Conservation (phyloP, 2,888 invertebrate species). For the Anthrax anthrax region DNA sequence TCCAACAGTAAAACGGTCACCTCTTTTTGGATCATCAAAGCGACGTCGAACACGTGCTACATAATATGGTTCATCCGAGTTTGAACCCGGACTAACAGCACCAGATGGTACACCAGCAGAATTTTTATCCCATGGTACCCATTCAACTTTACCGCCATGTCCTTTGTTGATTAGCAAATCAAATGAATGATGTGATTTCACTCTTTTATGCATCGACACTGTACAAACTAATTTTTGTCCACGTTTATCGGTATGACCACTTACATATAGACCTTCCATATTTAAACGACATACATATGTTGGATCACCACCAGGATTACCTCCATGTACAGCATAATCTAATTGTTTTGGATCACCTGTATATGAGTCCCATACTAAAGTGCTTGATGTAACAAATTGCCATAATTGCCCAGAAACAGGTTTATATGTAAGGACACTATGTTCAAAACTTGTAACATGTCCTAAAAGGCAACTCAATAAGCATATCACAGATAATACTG, state of each 20-base stretch:
- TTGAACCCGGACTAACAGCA: constrained; percentile 38
- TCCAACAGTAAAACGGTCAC: constrained; percentile 42
- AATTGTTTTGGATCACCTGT: constrained; percentile 37
- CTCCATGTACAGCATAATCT: constrained; percentile 53
- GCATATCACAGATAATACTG: neutral
- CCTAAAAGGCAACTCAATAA: constrained; percentile 7
- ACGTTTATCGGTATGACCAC: constrained; percentile 41
- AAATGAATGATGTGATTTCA: constrained; percentile 43
- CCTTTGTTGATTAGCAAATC: constrained; percentile 67
- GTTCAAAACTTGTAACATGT: constrained; percentile 18
- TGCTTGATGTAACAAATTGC: constrained; percentile 65
- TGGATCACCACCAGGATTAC: constrained; percentile 33
- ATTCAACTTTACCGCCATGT: constrained; percentile 57
- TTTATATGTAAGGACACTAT: constrained; percentile 26
- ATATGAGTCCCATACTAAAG: constrained; percentile 56
- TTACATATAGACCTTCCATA: constrained; percentile 57
- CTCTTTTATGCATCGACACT: constrained; percentile 45
- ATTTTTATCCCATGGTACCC: constrained; percentile 63
- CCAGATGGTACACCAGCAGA: constrained; percentile 47
- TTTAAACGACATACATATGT: constrained; percentile 62
- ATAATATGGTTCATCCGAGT: constrained; percentile 22
- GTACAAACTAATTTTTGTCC: constrained; percentile 50
- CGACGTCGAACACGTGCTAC: constrained; percentile 32
- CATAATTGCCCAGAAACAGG: constrained; percentile 34
- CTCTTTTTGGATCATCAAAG: constrained; percentile 9